phyloP scores from a whole-genome alignment of 2,113 vertebrate genomes.

The Catharus bicknelli region DNA sequence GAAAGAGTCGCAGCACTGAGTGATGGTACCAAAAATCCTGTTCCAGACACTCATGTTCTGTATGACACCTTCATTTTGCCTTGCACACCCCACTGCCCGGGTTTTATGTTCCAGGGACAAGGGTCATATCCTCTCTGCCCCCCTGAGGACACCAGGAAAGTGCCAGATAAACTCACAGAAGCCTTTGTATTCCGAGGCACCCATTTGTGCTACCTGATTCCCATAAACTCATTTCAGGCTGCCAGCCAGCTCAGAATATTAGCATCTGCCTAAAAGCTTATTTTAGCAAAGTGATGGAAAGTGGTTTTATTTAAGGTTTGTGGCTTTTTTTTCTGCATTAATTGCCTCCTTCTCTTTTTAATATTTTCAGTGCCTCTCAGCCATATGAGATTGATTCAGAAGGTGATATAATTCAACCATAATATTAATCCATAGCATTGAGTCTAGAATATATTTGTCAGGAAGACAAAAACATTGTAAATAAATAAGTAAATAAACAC shows the following conservation, averaged over 20 bases:
- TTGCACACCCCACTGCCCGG: background rate
- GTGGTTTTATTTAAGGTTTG: slow-evolving; percentile 20
- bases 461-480: background rate
- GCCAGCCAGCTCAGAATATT: slow-evolving; percentile 12
- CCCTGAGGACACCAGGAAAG: background rate
- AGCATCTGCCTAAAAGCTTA: slow-evolving; percentile 24
- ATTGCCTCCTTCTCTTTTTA: background rate
- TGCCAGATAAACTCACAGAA: background rate
- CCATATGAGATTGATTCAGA: background rate
- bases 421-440: background rate
- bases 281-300: slow-evolving; percentile 18
- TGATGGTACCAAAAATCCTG: background rate
- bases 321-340: background rate
- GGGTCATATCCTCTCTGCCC: background rate
- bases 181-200: background rate
- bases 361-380: background rate
- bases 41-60: background rate
- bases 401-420: background rate
- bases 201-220: slow-evolving; percentile 20
- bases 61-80: background rate
- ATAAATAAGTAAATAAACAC: no score
- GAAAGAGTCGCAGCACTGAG: rapidly evolving
- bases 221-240: slow-evolving; percentile 1
- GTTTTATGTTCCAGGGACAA: background rate
- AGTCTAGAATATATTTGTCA: background rate